Percentiles rank a stretch among this genome's conserved stretches.
phyloP scores from a whole-genome alignment of 2,113 vertebrate genomes.

The Varanus salvator region DNA sequence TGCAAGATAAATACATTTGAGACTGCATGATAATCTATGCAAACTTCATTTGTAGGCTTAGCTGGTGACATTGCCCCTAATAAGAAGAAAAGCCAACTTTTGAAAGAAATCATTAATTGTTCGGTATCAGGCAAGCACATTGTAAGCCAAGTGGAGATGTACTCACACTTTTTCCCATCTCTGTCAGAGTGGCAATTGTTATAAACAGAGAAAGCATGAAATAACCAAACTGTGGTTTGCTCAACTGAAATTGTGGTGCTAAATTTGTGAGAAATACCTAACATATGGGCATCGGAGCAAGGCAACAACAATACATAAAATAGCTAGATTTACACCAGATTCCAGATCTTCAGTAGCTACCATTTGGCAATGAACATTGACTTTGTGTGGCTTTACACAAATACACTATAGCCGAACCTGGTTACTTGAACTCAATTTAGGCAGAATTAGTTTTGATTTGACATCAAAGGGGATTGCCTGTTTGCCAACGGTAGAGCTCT shows the following conservation, averaged over 20 bases:
- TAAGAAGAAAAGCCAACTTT: conserved; percentile 12
- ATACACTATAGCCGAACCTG: background rate
- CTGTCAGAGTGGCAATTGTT: background rate
- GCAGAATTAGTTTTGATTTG: background rate
- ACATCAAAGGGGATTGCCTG: background rate
- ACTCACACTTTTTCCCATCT: background rate
- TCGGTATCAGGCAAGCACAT: conserved; percentile 16
- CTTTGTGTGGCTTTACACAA: background rate
- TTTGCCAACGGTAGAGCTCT: background rate
- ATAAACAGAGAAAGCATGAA: background rate
- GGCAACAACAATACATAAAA: conserved; percentile 50
- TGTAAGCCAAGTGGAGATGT: background rate
- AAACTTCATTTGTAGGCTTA: conserved; percentile 48
- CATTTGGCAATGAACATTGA: conserved; percentile 3
- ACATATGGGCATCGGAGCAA: conserved; percentile 61
- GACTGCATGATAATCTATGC: conserved; percentile 43
- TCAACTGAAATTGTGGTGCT: background rate
- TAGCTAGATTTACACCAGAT: conserved; percentile 41
- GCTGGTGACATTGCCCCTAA: conserved; percentile 37
- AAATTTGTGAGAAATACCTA: conserved; percentile 38
- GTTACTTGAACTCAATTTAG: background rate
- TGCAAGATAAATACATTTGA: conserved; percentile 51
- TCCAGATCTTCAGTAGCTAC: background rate
- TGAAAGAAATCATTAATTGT: background rate
- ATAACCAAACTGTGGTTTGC: background rate